Percentiles rank a stretch among this genome's conserved stretches.
These are phyloP conservation scores for Pempheris klunzingeri DNA, from an alignment of 2,797 vertebrate genomes.

Conservation along the genomic window DNA sequence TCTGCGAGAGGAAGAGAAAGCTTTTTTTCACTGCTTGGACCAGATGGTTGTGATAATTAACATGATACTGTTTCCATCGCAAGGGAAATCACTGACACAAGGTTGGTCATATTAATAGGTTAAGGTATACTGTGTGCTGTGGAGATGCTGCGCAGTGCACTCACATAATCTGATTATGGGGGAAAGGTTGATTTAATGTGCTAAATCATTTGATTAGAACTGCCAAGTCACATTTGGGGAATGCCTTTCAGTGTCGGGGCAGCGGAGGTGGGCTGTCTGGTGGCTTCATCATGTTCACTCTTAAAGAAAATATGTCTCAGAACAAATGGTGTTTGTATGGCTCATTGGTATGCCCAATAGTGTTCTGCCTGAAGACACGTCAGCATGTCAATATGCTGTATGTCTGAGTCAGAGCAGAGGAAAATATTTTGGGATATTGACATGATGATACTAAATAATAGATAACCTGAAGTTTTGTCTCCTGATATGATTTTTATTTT, in stretches of 20 bases:
- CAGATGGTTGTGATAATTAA: conserved; percentile 92
- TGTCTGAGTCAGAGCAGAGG: conserved; percentile 21
- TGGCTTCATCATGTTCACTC: conserved; percentile 54
- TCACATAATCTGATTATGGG: conserved; percentile 82
- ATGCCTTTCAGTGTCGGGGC: conserved; percentile 68
- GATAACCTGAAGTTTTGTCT: conserved; percentile 19
- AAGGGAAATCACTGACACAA: conserved; percentile 88
- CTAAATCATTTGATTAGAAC: conserved; percentile 85
- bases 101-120: conserved; percentile 88
- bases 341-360: conserved; percentile 21
- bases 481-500: conserved; percentile 9
- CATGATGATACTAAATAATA: conserved; percentile 27
- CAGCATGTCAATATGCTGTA: conserved; percentile 18
- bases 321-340: conserved; percentile 31
- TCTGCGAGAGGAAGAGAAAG: conserved; percentile 84
- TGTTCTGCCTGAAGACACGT: conserved; percentile 18
- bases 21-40: conserved; percentile 78
- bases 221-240: conserved; percentile 84
- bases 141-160: conserved; percentile 77
- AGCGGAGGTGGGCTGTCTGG: conserved; percentile 61
- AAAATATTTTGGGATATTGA: conserved; percentile 20
- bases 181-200: conserved; percentile 82
- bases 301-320: conserved; percentile 51
- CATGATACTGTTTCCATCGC: conserved; percentile 89
- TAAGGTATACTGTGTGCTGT: conserved; percentile 83